A percentile compares a stretch with the other conserved stretches of the same genome.
phyloP scores from a whole-genome alignment of 2,113 vertebrate species.

The Pseudolaguvia tuberculata region DNA sequence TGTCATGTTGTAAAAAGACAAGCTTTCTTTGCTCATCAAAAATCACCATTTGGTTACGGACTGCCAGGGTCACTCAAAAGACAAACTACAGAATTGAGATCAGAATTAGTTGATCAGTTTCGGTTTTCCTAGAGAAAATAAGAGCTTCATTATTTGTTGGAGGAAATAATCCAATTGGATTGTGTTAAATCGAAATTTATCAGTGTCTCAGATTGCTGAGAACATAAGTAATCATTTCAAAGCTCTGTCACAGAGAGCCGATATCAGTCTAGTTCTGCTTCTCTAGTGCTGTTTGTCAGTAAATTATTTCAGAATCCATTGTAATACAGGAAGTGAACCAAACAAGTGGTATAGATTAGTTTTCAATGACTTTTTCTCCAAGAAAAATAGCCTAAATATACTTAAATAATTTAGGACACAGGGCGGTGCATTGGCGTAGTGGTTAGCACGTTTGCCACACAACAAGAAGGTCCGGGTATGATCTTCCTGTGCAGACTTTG shows the following conservation, averaged over 20 bases:
- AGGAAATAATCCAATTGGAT: not conserved
- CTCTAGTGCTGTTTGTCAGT: not conserved
- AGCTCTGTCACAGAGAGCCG: not conserved
- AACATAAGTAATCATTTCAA: not conserved
- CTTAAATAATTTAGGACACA: too few species aligned
- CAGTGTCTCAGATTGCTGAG: not conserved
- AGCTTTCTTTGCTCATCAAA: not conserved
- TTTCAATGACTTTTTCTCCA: not conserved
- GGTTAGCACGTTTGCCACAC: too few species aligned
- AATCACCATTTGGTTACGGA: conserved; percentile 20
- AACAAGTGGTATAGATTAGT: not conserved
- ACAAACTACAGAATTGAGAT: not conserved
- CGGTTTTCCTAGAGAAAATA: not conserved
- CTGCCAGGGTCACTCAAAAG: conserved; percentile 16
- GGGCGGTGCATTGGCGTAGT: too few species aligned
- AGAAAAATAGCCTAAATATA: too few species aligned
- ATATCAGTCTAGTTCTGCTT: not conserved
- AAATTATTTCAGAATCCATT: not conserved
- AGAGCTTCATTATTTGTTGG: not conserved
- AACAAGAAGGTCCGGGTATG: too few species aligned
- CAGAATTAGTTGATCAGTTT: not conserved
- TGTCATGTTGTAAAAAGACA: conserved; percentile 14
- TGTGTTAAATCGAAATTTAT: not conserved
- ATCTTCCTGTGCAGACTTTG: too few species aligned
- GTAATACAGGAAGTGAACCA: not conserved